Conservation (phyloP, 2,888 invertebrate genomes). For the Trichogramma evanescens region DNA sequence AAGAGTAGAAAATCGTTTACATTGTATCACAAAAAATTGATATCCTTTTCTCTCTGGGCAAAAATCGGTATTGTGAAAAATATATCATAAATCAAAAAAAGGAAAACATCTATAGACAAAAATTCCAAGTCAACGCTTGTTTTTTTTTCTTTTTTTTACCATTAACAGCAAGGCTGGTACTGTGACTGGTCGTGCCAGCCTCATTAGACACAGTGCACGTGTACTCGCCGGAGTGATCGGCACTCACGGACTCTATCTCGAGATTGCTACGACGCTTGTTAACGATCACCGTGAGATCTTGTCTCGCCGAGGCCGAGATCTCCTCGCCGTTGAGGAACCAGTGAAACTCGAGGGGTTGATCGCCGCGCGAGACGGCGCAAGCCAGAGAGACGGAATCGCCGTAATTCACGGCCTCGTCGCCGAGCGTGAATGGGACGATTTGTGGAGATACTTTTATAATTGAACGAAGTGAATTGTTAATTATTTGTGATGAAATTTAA, state of each 20-base stretch:
- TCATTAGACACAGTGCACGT: constrained; percentile 68
- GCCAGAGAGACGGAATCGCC: constrained; percentile 63
- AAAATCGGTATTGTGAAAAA: too few relatives aligned
- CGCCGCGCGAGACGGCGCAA: constrained; percentile 67
- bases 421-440: constrained; percentile 65
- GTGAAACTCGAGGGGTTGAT: constrained; percentile 64
- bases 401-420: constrained; percentile 61
- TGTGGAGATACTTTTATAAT: constrained; percentile 58
- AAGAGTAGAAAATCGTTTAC: background rate
- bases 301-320: constrained; percentile 35
- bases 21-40: too few relatives aligned
- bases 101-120: too few relatives aligned
- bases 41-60: too few relatives aligned
- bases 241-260: constrained; percentile 62
- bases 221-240: constrained; percentile 66
- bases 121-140: background rate
- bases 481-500: background rate
- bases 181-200: constrained; percentile 63
- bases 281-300: constrained; percentile 49
- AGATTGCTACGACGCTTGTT: constrained; percentile 54
- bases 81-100: too few relatives aligned
- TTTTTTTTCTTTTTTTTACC: constrained; percentile 51
- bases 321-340: constrained; percentile 68
- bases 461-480: background rate
- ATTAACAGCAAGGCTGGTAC: constrained; percentile 64